Evolutionary conservation across 1,140 invertebrate genomes (phyloP).

Genomic region (Drosophila subobscura): DNA sequence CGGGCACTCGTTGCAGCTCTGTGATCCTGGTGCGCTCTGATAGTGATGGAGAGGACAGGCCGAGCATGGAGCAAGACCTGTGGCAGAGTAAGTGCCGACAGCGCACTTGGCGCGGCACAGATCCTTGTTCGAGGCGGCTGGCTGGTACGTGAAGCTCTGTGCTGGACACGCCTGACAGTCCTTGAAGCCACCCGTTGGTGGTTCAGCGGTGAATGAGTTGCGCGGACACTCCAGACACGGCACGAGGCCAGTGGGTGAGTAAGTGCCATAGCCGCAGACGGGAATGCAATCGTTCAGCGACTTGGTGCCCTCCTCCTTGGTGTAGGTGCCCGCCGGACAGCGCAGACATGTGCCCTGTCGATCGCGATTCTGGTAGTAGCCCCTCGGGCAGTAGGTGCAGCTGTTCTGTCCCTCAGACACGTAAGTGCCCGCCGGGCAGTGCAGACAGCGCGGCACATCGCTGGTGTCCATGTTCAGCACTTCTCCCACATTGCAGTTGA

Average conservation of each 20-base stretch:
- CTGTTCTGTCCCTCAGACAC: constrained; percentile 93
- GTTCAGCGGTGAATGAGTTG: constrained; percentile 95
- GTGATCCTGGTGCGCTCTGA: constrained; percentile 92
- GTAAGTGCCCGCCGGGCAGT: constrained; percentile 97
- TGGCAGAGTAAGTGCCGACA: constrained; percentile 95
- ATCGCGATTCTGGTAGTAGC: constrained; percentile 96
- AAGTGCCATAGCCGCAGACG: constrained; percentile 98
- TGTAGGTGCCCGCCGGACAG: constrained; percentile 96
- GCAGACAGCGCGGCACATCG: constrained; percentile 95
- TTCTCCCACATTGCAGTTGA: constrained; percentile 96
- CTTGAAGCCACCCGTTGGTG: constrained; percentile 95
- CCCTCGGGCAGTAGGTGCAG: constrained; percentile 94
- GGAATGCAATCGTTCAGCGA: constrained; percentile 92
- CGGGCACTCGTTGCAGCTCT: constrained; percentile 93
- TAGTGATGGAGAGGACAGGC: constrained; percentile 97
- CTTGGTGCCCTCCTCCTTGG: constrained; percentile 95
- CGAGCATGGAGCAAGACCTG: constrained; percentile 97
- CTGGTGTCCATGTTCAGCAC: constrained; percentile 95
- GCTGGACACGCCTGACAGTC: constrained; percentile 96
- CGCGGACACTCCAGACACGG: constrained; percentile 97
- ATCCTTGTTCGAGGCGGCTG: constrained; percentile 92
- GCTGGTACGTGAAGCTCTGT: constrained; percentile 95
- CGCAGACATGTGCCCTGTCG: constrained; percentile 93
- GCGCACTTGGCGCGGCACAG: constrained; percentile 95
- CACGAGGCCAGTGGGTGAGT: constrained; percentile 96